Conservation (phyloP, 2,113 vertebrate genomes). For the Cyanistes caeruleus region DNA sequence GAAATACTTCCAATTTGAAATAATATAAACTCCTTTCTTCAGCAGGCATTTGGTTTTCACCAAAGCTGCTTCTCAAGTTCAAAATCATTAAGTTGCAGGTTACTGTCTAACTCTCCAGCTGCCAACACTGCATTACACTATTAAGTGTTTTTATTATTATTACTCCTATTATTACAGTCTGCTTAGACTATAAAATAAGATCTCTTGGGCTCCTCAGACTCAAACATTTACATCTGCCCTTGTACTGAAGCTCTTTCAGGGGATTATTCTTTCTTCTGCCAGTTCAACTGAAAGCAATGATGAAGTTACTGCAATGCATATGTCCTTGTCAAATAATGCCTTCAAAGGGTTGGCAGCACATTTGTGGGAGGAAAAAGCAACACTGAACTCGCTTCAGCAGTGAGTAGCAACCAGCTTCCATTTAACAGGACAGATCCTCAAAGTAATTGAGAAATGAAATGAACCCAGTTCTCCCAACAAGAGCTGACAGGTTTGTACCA, state of each 20-base stretch:
- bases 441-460: neutral
- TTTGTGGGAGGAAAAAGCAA: neutral
- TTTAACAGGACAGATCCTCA: neutral
- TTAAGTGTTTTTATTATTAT: constrained; percentile 20
- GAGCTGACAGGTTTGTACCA: neutral
- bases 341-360: neutral
- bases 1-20: neutral
- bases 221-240: neutral
- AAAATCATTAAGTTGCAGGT: constrained; percentile 9
- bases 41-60: neutral
- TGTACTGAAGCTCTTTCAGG: neutral
- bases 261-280: constrained; percentile 19
- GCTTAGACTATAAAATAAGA: constrained; percentile 18
- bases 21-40: neutral
- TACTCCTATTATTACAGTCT: neutral
- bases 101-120: neutral
- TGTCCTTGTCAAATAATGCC: neutral
- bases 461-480: neutral
- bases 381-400: neutral
- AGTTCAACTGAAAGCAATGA: neutral
- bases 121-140: neutral
- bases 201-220: neutral
- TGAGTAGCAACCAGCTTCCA: neutral
- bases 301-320: neutral
- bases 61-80: neutral